phyloP scores from a whole-genome alignment of 2,888 invertebrate genomes.

The Caenorhabditis sp. region DNA sequence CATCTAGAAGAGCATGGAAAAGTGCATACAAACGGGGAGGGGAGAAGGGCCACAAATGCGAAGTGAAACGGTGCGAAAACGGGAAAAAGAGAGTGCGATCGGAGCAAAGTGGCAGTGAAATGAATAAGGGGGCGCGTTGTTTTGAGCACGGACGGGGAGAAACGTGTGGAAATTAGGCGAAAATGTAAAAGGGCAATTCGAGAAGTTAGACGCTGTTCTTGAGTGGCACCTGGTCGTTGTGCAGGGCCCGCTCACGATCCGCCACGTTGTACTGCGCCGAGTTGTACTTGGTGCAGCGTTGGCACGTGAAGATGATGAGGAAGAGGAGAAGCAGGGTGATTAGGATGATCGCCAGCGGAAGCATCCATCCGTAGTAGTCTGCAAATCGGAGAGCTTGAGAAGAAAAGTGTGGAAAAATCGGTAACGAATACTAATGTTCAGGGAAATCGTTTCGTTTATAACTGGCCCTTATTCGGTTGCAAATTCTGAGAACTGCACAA shows the following conservation, averaged over 20 bases:
- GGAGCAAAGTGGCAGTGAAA: constrained; percentile 2
- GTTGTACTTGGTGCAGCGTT: constrained; percentile 65
- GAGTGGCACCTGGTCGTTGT: constrained; percentile 44
- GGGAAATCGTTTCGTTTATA: no score
- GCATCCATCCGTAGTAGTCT: constrained; percentile 71
- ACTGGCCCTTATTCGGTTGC: no score
- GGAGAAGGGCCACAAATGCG: constrained; percentile 10
- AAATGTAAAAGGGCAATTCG: not conserved
- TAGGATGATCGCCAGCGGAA: constrained; percentile 73
- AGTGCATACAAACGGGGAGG: constrained; percentile 20
- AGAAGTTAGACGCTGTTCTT: constrained; percentile 50
- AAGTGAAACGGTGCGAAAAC: not conserved
- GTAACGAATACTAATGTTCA: no score
- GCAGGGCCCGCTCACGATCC: constrained; percentile 67
- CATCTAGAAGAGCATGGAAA: not conserved
- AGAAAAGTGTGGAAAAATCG: not conserved
- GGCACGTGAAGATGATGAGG: constrained; percentile 71
- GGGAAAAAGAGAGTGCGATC: not conserved
- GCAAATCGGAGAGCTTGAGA: no score
- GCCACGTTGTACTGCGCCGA: constrained; percentile 74
- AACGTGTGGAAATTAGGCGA: not conserved
- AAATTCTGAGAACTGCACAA: no score
- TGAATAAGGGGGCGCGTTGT: not conserved
- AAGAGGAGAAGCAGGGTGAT: constrained; percentile 73
- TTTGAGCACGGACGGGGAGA: not conserved